phyloP scores from a whole-genome alignment of 2,113 vertebrate genomes.

The Poeciliopsis prolifica region DNA sequence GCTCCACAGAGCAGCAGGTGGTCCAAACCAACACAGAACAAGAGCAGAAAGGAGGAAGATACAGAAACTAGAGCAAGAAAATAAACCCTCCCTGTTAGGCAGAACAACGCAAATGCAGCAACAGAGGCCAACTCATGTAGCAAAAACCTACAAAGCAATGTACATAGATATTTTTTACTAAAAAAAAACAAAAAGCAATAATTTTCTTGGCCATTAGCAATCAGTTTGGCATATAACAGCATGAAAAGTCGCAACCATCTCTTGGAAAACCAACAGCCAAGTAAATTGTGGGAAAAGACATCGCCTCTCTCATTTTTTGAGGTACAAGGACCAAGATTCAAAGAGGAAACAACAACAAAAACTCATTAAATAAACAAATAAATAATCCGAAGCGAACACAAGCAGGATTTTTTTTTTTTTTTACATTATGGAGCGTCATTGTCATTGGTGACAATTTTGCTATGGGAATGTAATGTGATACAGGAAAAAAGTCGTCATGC shows the following conservation, averaged over 20 bases:
- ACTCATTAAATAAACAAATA: background rate
- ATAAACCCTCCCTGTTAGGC: constrained; percentile 1
- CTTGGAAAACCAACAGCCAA: background rate
- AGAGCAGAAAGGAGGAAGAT: constrained; percentile 7
- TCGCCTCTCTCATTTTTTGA: background rate
- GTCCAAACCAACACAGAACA: background rate
- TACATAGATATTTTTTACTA: background rate
- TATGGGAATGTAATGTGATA: constrained; percentile 3
- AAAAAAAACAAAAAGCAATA: background rate
- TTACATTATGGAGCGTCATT: background rate
- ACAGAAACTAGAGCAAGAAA: constrained; percentile 1
- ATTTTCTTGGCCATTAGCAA: background rate
- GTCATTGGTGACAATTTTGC: background rate
- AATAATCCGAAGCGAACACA: background rate
- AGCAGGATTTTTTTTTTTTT: background rate
- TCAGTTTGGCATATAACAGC: background rate
- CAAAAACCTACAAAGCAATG: constrained; percentile 1
- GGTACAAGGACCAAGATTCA: background rate
- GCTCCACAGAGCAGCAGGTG: constrained; percentile 16
- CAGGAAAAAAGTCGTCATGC: background rate
- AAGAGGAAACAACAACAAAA: background rate
- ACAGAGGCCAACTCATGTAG: background rate
- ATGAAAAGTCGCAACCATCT: background rate
- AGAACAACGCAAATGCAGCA: constrained; percentile 5
- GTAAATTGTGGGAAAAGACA: background rate